Evolutionary conservation across 2,797 vertebrate genomes (phyloP).

Genomic region (Petrocephalus sullivani): DNA sequence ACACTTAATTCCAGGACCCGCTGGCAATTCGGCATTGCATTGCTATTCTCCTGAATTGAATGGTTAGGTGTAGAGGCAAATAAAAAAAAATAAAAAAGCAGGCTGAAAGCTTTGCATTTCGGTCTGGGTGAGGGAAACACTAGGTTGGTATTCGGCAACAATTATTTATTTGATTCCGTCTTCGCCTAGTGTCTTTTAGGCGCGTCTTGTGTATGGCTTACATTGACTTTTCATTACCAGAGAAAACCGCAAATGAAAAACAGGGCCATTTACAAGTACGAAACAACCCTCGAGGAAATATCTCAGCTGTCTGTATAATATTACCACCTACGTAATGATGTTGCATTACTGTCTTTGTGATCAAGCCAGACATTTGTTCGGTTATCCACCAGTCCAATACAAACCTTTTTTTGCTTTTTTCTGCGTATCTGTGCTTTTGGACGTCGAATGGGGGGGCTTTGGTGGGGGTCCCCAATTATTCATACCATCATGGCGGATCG

Average conservation of each 20-base stretch:
- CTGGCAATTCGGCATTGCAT: not conserved
- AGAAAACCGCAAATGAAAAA: not conserved
- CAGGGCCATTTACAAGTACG: not conserved
- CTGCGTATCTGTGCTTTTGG: slow-evolving; percentile 31
- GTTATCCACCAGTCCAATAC: slow-evolving; percentile 46
- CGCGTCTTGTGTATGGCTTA: not conserved
- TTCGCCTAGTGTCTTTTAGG: not conserved
- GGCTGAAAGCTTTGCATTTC: not conserved
- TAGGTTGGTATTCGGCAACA: not conserved
- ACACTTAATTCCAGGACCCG: not conserved
- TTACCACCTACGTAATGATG: slow-evolving; percentile 34
- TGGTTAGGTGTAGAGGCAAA: not conserved
- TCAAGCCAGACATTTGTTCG: slow-evolving; percentile 44
- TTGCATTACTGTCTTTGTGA: slow-evolving; percentile 38
- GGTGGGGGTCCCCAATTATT: slow-evolving; percentile 46
- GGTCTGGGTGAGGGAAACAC: not conserved
- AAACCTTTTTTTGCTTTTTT: slow-evolving; percentile 20
- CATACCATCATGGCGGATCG: slow-evolving; percentile 28
- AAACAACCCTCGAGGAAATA: not conserved
- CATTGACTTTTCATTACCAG: not conserved
- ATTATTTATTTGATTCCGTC: not conserved
- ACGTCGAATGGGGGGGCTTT: slow-evolving; percentile 23
- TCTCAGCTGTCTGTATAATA: slow-evolving; percentile 15
- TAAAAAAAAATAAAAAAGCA: not conserved
- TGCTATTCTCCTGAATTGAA: not conserved